A percentile compares a stretch with the other conserved stretches of the same genome.
phyloP scores from a whole-genome alignment of 1,140 invertebrate species.

The Meloidogyne floridensis region DNA sequence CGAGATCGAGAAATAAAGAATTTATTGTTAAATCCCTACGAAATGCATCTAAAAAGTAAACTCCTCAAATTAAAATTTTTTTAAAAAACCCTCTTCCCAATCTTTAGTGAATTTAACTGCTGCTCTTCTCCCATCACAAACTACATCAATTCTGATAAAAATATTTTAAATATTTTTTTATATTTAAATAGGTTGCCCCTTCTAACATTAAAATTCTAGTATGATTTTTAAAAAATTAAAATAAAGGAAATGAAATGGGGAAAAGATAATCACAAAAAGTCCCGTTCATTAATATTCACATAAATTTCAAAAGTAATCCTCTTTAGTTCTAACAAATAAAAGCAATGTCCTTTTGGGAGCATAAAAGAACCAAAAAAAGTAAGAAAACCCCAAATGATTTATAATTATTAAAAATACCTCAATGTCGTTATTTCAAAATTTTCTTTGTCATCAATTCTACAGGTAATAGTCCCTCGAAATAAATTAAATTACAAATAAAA shows the following conservation, averaged over 20 bases:
- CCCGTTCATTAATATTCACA: too few species aligned
- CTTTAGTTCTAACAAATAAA: too few species aligned
- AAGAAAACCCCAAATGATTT: constrained; percentile 14
- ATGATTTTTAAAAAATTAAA: too few species aligned
- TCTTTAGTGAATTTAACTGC: constrained; percentile 90
- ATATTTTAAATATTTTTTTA: constrained; percentile 48
- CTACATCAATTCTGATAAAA: constrained; percentile 86
- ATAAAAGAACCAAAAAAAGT: too few species aligned
- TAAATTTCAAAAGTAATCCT: too few species aligned
- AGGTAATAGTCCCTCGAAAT: constrained; percentile 85
- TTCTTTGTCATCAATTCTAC: constrained; percentile 81
- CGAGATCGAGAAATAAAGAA: constrained; percentile 93
- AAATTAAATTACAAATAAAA: not conserved
- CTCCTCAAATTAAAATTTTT: not conserved
- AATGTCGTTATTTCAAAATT: constrained; percentile 66
- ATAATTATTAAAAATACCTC: constrained; percentile 29
- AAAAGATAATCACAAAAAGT: too few species aligned
- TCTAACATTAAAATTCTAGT: too few species aligned
- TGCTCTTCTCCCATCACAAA: constrained; percentile 91
- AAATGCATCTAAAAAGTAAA: constrained; percentile 79
- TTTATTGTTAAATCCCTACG: constrained; percentile 95
- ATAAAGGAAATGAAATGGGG: too few species aligned
- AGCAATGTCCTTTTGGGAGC: too few species aligned
- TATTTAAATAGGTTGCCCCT: too few species aligned
- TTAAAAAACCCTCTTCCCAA: constrained; percentile 73